Evolutionary conservation across 2,113 vertebrate species (phyloP), one percentile per base, ranked within the genome.

Genomic region (Microtus ochrogaster): DNA sequence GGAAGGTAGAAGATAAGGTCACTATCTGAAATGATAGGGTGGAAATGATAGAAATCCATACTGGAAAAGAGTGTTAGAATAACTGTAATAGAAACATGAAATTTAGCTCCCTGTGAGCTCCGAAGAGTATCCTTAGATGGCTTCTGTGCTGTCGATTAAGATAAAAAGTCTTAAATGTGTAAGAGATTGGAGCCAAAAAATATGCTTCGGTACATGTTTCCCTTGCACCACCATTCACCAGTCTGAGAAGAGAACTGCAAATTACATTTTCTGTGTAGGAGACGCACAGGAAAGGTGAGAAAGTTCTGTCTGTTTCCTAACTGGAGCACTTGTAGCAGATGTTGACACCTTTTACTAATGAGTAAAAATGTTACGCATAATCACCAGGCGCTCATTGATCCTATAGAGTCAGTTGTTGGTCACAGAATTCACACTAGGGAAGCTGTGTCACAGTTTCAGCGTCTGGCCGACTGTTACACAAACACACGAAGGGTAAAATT

Each of bases 341-440:
- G 26, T 66, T 92, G 70, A 85, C 70, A 95, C 90, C 79, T 92
- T 94, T 92, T 96, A 12, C 72, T 96, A 97, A 97, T 72, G 77
- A 97, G 52, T 22, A 88, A 39, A 84, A 93, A 92, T 73, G 73
- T 82, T 95, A 86, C 92, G 26, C 96, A 81, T 92, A 97, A 83
- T 97, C 91, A 90, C 92, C 77, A 6, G 33, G 66, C 77, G 92
- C 87, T 95, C 96, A 95, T 72, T 24, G 44, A 90, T 36, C 13
- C 19, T 36, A 39, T 49, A 13, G 44, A 92, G 74, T 93, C 82
- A 96, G 36, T 78, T 41, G 28, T 91, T 97, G 66, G 49, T 96
- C 81, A n/a, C 66, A 92, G 39, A 90, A 97, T 96, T 98, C 95
- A 96, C 92, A 78, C 89, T 76, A 97, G 94, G 95, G 41, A 93